A percentile compares a stretch with the other conserved stretches of the same genome.
phyloP scores from a whole-genome alignment of 2,888 invertebrate species.

The Luffia ferchaultella region DNA sequence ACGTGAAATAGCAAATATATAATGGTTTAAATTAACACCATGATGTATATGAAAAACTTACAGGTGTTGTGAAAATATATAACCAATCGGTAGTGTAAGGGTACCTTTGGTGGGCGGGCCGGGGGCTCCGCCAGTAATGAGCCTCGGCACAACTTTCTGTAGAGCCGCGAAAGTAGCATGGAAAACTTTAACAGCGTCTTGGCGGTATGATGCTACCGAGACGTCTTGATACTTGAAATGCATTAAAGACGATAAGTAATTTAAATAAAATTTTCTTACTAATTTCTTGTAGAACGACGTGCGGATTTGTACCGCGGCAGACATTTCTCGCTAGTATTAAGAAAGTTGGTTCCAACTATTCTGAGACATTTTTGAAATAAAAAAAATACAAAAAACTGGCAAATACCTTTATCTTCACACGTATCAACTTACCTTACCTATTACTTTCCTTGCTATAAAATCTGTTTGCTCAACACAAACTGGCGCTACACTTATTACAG shows the following conservation, averaged over 20 bases:
- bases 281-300: conserved; percentile 56
- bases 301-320: conserved; percentile 17
- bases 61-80: no score
- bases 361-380: conserved; percentile 5
- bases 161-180: conserved; percentile 61
- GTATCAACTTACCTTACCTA: no score
- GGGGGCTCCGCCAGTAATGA: conserved; percentile 41
- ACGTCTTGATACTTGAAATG: conserved; percentile 33
- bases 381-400: conserved; percentile 5
- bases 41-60: no score
- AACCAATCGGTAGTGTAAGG: no score
- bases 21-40: no score
- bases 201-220: conserved; percentile 19
- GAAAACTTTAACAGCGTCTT: conserved; percentile 67
- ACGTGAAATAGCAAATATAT: no score
- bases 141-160: conserved; percentile 56
- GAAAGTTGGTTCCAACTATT: neutral
- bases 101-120: neutral
- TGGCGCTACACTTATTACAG: no score
- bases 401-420: no score
- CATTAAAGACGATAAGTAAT: conserved; percentile 13
- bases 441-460: no score
- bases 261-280: no score
- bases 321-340: conserved; percentile 19
- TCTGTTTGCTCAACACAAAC: no score